Base-by-base conservation (phyloP, 2,113 vertebrate species). In the Zapus hudsonius region DNA sequence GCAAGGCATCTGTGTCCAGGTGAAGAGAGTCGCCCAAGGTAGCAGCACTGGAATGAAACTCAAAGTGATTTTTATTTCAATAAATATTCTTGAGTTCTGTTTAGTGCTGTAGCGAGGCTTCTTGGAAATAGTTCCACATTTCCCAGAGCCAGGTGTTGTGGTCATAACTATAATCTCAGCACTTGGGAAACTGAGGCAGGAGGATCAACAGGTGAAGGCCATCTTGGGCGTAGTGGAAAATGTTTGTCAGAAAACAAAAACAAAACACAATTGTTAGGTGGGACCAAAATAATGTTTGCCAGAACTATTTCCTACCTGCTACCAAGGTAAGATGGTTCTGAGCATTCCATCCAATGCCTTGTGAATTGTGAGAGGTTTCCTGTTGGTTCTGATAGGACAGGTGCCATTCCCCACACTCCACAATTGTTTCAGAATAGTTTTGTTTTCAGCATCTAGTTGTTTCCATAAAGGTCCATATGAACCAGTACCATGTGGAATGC, bases 61-160 rank as follows among this genome's bases (percentile, higher is more conserved):
- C 36, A 4, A 17, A 44, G 69, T 52, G n/a, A 70, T 55, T 81
- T 84, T 27, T 82, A 66, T 70, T 83, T 16, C 36, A 61, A 6
- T 42, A 64, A 73, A 23, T 75, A 16, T 47, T 73, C 47, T 87
- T 64, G 19, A 59, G 42, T 89, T 95, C 90, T 80, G 10, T 78
- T 79, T 55, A 12, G 2, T 40, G 29, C 0, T 25, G 0, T 72
- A 12, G 8, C 80, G 23, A 44, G 90, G 3, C 59, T 81, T 42
- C 20, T 67, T 55, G 29, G 67, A 94, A 93, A 52, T 10, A 5
- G 5, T 67, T 70, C 52, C 33, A 64, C 19, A 59, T 89, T 94
- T 89, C 36, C 29, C 61, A 16, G 44, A 47, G 33, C 23, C 15
- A 64, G 64, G 33, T 3, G 8, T n/a, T 7, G 64, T 52, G 25